Conservation (phyloP, 2,888 invertebrate genomes). For the Oegoconia quadripuncta region DNA sequence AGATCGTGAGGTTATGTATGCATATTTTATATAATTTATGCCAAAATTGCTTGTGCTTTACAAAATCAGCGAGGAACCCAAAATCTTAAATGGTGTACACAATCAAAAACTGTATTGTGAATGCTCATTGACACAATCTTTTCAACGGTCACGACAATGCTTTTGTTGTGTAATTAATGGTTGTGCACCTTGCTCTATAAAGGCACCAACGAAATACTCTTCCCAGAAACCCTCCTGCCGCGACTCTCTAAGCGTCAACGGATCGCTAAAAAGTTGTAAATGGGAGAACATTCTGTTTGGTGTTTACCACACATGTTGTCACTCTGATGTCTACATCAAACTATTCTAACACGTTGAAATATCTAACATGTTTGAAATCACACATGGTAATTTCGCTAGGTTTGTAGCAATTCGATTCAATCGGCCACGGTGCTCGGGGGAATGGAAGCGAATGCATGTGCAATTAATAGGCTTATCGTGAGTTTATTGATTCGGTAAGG, state of each 20-base stretch:
- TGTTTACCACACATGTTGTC: constrained; percentile 47
- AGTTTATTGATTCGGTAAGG: constrained; percentile 75
- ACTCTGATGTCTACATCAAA: constrained; percentile 8
- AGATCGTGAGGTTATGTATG: too few relatives aligned
- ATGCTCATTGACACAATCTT: constrained; percentile 45
- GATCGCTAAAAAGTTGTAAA: constrained; percentile 49
- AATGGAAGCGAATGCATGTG: constrained; percentile 51
- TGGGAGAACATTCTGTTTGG: constrained; percentile 17
- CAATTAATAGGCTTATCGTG: constrained; percentile 77
- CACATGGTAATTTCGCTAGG: constrained; percentile 5
- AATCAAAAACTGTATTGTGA: constrained; percentile 33
- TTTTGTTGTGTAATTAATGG: constrained; percentile 63
- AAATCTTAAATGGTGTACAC: constrained; percentile 15
- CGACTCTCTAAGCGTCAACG: constrained; percentile 36
- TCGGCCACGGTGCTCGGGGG: constrained; percentile 48
- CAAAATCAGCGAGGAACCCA: constrained; percentile 14
- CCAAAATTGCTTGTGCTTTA: too few relatives aligned
- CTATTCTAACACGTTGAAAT: too few relatives aligned
- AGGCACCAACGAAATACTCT: constrained; percentile 24
- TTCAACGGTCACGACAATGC: constrained; percentile 45
- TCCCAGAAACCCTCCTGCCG: constrained; percentile 58
- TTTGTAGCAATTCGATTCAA: constrained; percentile 8
- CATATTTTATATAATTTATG: too few relatives aligned
- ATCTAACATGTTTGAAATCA: neutral
- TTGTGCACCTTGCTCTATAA: constrained; percentile 32